These are phyloP conservation scores for Natator depressus DNA, from an alignment of 2,113 vertebrate genomes.

Conservation along the genomic window DNA sequence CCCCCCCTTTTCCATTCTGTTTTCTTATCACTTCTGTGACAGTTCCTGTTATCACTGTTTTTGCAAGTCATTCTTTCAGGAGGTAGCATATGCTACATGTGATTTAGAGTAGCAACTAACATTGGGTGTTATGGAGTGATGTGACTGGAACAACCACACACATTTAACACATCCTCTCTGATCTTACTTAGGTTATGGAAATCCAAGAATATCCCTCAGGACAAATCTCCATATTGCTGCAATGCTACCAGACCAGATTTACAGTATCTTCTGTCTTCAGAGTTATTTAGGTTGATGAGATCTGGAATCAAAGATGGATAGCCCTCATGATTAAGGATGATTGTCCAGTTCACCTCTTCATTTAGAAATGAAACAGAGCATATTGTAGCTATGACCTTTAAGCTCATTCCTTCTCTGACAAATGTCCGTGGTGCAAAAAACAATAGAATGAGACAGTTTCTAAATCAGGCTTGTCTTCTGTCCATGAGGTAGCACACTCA, in stretches of 20 bases:
- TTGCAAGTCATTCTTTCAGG: neutral
- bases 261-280: neutral
- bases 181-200: neutral
- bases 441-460: neutral
- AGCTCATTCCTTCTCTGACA: neutral
- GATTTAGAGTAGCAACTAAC: neutral
- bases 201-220: neutral
- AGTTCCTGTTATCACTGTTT: neutral
- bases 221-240: neutral
- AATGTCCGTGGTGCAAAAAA: rapidly evolving
- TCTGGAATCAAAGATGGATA: rapidly evolving
- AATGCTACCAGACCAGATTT: neutral
- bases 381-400: neutral
- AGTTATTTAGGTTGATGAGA: neutral
- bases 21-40: neutral
- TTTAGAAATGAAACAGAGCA: neutral
- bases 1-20: neutral
- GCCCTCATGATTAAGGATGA: neutral
- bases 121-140: neutral
- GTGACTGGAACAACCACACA: neutral
- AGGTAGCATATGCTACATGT: neutral
- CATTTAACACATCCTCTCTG: neutral
- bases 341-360: neutral
- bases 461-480: neutral
- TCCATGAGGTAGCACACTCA: neutral